Base-by-base conservation (phyloP, 1,140 invertebrate species). In the Ips typographus region DNA sequence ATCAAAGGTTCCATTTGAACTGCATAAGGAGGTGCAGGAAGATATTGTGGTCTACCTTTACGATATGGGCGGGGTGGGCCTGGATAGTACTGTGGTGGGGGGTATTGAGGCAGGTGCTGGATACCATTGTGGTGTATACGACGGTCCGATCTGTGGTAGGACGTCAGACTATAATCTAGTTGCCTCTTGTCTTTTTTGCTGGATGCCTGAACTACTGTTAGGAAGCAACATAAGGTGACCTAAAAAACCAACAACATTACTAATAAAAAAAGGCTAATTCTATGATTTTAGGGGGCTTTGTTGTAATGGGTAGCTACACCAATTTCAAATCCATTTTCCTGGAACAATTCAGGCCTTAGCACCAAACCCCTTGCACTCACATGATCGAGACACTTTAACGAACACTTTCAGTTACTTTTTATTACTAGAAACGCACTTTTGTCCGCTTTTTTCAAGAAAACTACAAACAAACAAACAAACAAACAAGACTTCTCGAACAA, bases 1-100 rank as follows among this genome's bases (percentile, higher is more conserved):
- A 90, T 87, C 39, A 91, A 83, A 2, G 90, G 90, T 78, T 92
- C 90, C 90, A 92, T 91, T 77, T 89, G 89, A 1, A 92, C 90
- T 0, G 90, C 90, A 74, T 92, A 91, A 0, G 89, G 87, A 22
- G 90, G 89, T 59, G 82, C 77, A 68, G 80, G 81, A 42, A 81
- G 77, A 43, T 80, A 72, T 62, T 77, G 80, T 75, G 83, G 81
- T 72, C 83, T 83, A 68, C 83, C 82, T 79, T 84, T 83, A 55
- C 81, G 74, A 69, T 79, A 82, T 41, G 75, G 78, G 8, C 77
- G 79, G 64, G 72, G 71, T 65, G 76, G 76, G 65, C 74, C 72
- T 68, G 77, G 78, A 68, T 77, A 77, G 68, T 77, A 79, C 60
- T 75, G 68, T 70, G 75, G 69, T 72, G 70, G 74, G 58, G 64